A percentile compares a stretch with the other conserved stretches of the same genome.
Conservation (phyloP, 2,888 invertebrate genomes). For the Heteropelma amictum region DNA sequence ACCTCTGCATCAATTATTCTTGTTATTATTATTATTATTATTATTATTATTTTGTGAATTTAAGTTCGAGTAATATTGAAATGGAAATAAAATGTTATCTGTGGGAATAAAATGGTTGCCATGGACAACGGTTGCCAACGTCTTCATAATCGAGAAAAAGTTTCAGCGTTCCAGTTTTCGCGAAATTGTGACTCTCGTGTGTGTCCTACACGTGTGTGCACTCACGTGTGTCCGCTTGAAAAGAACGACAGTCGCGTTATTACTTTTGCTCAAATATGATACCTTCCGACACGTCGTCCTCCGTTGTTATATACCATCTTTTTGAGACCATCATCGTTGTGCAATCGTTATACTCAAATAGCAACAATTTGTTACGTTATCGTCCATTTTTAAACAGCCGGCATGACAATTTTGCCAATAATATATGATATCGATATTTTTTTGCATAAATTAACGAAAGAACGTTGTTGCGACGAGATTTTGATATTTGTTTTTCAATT, state of each 20-base stretch:
- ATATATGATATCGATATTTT: too few species aligned
- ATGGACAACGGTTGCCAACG: neutral
- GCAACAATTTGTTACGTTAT: too few species aligned
- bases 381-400: too few species aligned
- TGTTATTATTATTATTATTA: too few species aligned
- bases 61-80: too few species aligned
- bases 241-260: conserved; percentile 20
- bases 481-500: neutral
- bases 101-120: neutral
- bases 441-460: too few species aligned
- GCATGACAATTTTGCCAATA: too few species aligned
- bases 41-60: too few species aligned
- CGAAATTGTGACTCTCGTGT: neutral
- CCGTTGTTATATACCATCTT: neutral
- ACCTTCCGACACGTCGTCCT: neutral
- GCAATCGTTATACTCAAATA: neutral
- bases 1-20: too few species aligned
- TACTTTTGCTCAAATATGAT: conserved; percentile 25
- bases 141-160: conserved; percentile 24
- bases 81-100: neutral
- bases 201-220: neutral
- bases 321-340: neutral
- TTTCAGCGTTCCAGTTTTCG: neutral
- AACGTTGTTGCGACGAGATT: too few species aligned
- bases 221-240: neutral